phyloP scores from a whole-genome alignment of 2,888 invertebrate genomes.

The Drosophila ochracea region DNA sequence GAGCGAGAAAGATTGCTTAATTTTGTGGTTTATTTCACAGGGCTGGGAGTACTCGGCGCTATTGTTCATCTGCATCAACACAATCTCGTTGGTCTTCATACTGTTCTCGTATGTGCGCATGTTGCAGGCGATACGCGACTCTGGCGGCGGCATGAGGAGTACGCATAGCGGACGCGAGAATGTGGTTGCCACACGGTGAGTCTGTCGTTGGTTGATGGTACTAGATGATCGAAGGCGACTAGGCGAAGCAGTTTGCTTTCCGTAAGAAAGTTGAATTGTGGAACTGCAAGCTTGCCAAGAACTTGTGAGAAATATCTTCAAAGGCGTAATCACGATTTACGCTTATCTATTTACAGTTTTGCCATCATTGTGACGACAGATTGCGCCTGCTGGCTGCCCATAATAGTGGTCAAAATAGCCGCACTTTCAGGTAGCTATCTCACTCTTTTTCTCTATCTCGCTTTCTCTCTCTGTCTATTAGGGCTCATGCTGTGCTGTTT shows the following conservation, averaged over 20 bases:
- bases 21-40: constrained; percentile 68
- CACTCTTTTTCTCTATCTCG: not conserved
- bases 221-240: not conserved
- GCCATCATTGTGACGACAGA: constrained; percentile 88
- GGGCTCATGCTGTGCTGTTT: constrained; percentile 26
- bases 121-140: constrained; percentile 87
- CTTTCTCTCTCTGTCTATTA: not conserved
- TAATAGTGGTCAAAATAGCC: constrained; percentile 87
- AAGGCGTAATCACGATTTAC: not conserved
- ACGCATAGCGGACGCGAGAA: constrained; percentile 87
- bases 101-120: constrained; percentile 87
- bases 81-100: constrained; percentile 87
- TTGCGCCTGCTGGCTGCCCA: constrained; percentile 88
- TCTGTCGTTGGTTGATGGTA: not conserved
- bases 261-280: not conserved
- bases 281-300: not conserved
- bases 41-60: constrained; percentile 88
- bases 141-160: constrained; percentile 87
- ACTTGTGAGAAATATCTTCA: not conserved
- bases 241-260: not conserved
- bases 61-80: constrained; percentile 87
- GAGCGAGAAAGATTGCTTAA: constrained; percentile 11
- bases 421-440: constrained; percentile 86
- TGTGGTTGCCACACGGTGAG: constrained; percentile 86
- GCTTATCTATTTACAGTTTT: constrained; percentile 80